phyloP scores from a whole-genome alignment of 2,888 invertebrate genomes.

The Junonia oenone region DNA sequence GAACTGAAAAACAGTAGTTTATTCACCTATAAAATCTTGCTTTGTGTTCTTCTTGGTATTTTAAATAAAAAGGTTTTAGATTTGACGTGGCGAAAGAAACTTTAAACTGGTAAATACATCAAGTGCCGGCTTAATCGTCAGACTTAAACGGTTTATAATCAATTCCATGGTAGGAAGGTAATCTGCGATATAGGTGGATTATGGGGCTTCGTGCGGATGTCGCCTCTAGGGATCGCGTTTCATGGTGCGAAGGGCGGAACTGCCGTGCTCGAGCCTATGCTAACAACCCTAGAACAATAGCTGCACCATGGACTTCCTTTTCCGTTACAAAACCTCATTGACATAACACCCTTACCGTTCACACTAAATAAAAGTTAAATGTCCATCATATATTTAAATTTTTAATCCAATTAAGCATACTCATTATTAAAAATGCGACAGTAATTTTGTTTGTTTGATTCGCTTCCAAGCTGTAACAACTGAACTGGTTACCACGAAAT shows the following conservation, averaged over 20 bases:
- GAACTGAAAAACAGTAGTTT: neutral
- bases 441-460: too few relatives aligned
- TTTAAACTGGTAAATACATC: neutral
- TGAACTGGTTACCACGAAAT: too few relatives aligned
- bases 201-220: conserved; percentile 75
- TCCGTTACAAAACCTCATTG: conserved; percentile 22
- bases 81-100: neutral
- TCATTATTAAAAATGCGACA: too few relatives aligned
- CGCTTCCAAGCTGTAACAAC: too few relatives aligned
- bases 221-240: conserved; percentile 63
- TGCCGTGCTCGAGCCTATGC: conserved; percentile 47
- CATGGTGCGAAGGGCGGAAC: conserved; percentile 60
- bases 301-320: conserved; percentile 28
- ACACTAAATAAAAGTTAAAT: neutral
- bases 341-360: conserved; percentile 6
- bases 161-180: conserved; percentile 28
- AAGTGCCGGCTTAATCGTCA: conserved; percentile 1
- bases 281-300: conserved; percentile 29
- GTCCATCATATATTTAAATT: neutral
- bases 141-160: conserved; percentile 29
- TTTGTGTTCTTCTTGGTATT: neutral
- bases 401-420: too few relatives aligned
- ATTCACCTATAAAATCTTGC: neutral
- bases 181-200: conserved; percentile 48
- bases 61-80: neutral